Conservation (phyloP, 2,797 vertebrate species). For the Leucoraja ocellata region DNA sequence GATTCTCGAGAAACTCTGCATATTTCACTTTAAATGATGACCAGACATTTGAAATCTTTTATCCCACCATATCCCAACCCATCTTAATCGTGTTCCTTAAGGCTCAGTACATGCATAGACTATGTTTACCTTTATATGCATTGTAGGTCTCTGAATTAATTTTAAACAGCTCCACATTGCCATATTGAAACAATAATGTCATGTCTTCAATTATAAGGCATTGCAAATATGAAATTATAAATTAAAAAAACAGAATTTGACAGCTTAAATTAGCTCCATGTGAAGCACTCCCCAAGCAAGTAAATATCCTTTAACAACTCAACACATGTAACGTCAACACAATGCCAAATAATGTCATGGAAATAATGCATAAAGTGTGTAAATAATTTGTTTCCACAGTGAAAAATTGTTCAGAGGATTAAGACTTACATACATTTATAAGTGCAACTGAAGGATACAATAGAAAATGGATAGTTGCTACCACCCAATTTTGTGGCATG, state of each 20-base stretch:
- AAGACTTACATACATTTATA: not conserved
- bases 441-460: not conserved
- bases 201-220: not conserved
- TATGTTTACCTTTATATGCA: not conserved
- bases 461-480: not conserved
- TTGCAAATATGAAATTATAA: slow-evolving; percentile 13
- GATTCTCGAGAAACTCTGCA: not conserved
- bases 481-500: not conserved
- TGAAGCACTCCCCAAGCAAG: not conserved
- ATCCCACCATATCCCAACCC: not conserved
- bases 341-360: not conserved
- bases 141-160: slow-evolving; percentile 7
- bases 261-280: slow-evolving; percentile 8
- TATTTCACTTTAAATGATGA: not conserved
- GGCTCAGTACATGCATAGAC: not conserved
- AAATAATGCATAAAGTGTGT: too few relatives aligned
- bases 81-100: not conserved
- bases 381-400: too few relatives aligned
- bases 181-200: not conserved
- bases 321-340: not conserved
- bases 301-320: not conserved
- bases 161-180: not conserved
- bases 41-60: not conserved
- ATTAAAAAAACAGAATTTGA: slow-evolving; percentile 4
- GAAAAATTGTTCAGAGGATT: not conserved